Percentiles rank a stretch among this genome's conserved stretches.
Evolutionary conservation across 2,797 vertebrate genomes (phyloP).

Genomic region (Thamnophis elegans): DNA sequence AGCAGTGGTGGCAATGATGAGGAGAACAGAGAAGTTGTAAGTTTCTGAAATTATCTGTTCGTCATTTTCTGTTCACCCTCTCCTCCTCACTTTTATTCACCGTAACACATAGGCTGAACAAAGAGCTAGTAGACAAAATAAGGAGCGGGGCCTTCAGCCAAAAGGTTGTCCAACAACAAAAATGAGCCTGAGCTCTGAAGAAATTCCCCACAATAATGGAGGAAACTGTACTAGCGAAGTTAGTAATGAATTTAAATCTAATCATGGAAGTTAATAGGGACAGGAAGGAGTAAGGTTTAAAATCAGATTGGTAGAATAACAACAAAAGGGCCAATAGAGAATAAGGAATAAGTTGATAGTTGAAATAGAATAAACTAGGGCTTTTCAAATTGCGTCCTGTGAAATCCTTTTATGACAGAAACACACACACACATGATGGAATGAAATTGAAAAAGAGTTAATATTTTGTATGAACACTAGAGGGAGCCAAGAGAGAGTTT

Average conservation of each 20-base stretch:
- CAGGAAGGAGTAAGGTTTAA: background rate
- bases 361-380: background rate
- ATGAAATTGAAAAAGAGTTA: too few relatives aligned
- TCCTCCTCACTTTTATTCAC: background rate
- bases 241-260: background rate
- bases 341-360: background rate
- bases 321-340: background rate
- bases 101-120: background rate
- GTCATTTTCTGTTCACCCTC: background rate
- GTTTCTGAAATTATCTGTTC: background rate
- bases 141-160: background rate
- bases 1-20: background rate
- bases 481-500: too few relatives aligned
- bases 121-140: background rate
- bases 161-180: background rate
- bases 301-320: background rate
- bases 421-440: background rate
- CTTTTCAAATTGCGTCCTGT: background rate
- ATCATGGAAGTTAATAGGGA: background rate
- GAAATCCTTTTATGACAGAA: background rate
- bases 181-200: background rate
- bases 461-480: too few relatives aligned
- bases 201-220: background rate
- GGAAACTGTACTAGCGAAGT: background rate
- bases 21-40: background rate